These are phyloP conservation scores for Hyposoter didymator DNA, from an alignment of 2,888 invertebrate species.

Conservation along the genomic window DNA sequence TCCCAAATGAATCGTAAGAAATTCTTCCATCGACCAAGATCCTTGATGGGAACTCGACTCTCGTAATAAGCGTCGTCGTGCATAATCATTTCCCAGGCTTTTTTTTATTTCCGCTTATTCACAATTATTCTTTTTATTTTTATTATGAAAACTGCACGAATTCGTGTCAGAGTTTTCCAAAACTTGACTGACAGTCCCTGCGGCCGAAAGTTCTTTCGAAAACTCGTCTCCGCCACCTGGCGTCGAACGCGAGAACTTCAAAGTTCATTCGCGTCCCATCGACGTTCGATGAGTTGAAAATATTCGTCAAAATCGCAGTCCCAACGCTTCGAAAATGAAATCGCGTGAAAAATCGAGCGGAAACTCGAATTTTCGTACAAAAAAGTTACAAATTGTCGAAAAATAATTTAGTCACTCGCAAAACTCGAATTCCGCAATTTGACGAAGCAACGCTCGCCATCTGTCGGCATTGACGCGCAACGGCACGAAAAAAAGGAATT, in stretches of 20 bases:
- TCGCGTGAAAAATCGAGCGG: neutral
- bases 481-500: neutral
- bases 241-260: neutral
- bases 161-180: conserved; percentile 26
- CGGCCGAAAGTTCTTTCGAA: neutral
- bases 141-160: neutral
- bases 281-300: neutral
- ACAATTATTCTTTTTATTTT: neutral
- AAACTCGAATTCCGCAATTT: neutral
- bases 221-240: neutral
- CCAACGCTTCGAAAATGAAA: neutral
- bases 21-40: conserved; percentile 76
- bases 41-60: conserved; percentile 76
- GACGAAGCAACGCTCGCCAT: neutral
- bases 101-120: neutral
- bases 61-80: conserved; percentile 80
- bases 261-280: neutral
- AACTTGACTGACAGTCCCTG: neutral
- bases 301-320: neutral
- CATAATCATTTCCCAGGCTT: conserved; percentile 74
- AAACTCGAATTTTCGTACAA: neutral
- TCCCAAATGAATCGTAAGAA: conserved; percentile 79
- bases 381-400: too few relatives aligned
- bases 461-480: neutral
- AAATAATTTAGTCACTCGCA: too few relatives aligned